These are phyloP conservation scores for Toxotes chatareus DNA, from an alignment of 2,113 vertebrate species.

Conservation along the genomic window DNA sequence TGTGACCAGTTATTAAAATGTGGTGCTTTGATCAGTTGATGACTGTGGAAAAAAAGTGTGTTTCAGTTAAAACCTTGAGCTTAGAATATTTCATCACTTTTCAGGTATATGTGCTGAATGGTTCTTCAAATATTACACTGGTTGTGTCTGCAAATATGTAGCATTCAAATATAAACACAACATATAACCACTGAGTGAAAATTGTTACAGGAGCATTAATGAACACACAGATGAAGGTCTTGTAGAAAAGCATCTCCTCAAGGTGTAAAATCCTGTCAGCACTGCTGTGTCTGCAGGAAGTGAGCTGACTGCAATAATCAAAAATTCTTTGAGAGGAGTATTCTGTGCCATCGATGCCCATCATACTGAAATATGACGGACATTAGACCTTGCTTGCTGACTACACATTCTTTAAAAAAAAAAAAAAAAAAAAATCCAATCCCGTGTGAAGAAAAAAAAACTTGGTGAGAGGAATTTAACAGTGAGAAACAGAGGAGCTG, in stretches of 20 bases:
- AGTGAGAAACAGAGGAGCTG: slow-evolving; percentile 54
- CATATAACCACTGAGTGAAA: neutral
- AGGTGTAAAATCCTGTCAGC: neutral
- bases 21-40: too few species aligned
- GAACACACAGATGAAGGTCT: slow-evolving; percentile 2
- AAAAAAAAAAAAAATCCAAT: slow-evolving; percentile 42
- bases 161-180: neutral
- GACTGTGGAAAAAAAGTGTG: too few species aligned
- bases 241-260: neutral
- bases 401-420: slow-evolving; percentile 62
- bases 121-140: neutral
- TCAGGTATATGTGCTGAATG: too few species aligned
- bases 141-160: neutral
- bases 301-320: slow-evolving; percentile 42
- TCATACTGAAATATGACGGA: slow-evolving; percentile 83
- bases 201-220: neutral
- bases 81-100: too few species aligned
- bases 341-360: slow-evolving; percentile 68
- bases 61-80: too few species aligned
- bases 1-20: too few species aligned
- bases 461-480: slow-evolving; percentile 15
- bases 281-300: slow-evolving; percentile 32
- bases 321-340: slow-evolving; percentile 65
- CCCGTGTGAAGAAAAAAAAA: slow-evolving; percentile 32
- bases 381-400: slow-evolving; percentile 80